phyloP scores from a whole-genome alignment of 2,888 invertebrate species.

The Argyra leucocephala region DNA sequence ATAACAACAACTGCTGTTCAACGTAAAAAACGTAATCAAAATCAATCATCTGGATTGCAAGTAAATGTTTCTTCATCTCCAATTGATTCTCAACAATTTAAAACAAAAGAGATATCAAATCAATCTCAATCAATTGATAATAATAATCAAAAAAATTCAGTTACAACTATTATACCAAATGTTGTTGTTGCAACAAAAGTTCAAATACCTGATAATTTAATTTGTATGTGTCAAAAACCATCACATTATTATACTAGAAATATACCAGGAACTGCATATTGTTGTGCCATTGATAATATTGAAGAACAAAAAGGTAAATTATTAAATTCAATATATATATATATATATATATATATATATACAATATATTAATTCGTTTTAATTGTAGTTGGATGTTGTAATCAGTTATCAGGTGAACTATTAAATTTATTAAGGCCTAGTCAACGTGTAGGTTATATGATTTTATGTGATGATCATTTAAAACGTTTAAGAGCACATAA shows the following conservation, averaged over 20 bases:
- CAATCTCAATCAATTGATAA: neutral
- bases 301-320: conserved; percentile 50
- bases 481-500: conserved; percentile 68
- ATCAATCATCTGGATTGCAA: conserved; percentile 17
- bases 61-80: conserved; percentile 16
- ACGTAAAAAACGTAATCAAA: conserved; percentile 19
- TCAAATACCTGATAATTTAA: conserved; percentile 21
- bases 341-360: too few species aligned
- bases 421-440: conserved; percentile 60
- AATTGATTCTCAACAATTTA: conserved; percentile 22
- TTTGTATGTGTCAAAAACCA: conserved; percentile 48
- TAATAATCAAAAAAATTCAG: neutral
- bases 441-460: conserved; percentile 65
- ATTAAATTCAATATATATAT: too few species aligned
- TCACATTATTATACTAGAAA: conserved; percentile 48
- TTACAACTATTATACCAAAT: neutral
- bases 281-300: conserved; percentile 67
- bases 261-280: conserved; percentile 47
- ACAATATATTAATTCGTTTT: too few species aligned
- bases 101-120: conserved; percentile 15
- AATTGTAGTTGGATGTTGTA: conserved; percentile 63
- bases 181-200: conserved; percentile 11
- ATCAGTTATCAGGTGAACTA: conserved; percentile 50
- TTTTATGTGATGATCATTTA: conserved; percentile 69
- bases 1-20: conserved; percentile 5